Conservation (phyloP, 2,888 invertebrate species). For the Dicyrtomina minuta region DNA sequence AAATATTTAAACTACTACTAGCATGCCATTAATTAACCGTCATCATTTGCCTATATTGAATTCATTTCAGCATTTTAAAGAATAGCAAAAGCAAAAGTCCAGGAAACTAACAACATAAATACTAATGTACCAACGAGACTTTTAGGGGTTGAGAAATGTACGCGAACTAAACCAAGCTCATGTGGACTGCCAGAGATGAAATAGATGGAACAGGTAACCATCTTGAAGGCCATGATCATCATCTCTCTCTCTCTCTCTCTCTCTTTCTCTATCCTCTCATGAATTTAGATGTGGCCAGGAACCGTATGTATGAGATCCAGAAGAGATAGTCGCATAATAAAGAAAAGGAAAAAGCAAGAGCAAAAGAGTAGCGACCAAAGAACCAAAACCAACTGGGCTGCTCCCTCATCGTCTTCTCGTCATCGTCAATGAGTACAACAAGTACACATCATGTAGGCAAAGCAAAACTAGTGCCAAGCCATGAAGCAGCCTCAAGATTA, state of each 20-base stretch:
- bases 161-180: slow-evolving; percentile 10
- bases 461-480: neutral
- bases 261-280: neutral
- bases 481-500: neutral
- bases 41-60: too few relatives aligned
- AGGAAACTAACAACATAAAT: too few relatives aligned
- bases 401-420: slow-evolving; percentile 1
- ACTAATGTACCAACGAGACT: slow-evolving; percentile 5
- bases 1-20: too few relatives aligned
- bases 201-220: slow-evolving; percentile 33
- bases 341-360: neutral
- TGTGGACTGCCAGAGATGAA: slow-evolving; percentile 20
- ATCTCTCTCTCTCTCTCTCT: slow-evolving; percentile 19
- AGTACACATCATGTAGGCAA: neutral
- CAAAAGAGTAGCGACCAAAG: slow-evolving; percentile 5
- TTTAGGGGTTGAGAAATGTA: slow-evolving; percentile 9
- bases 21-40: too few relatives aligned
- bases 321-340: neutral
- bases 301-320: neutral
- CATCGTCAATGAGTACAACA: neutral
- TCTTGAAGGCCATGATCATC: slow-evolving; percentile 33
- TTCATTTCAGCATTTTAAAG: too few relatives aligned
- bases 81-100: too few relatives aligned
- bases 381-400: neutral
- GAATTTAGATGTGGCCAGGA: slow-evolving; percentile 6